These are phyloP conservation scores for Phymorhynchus buccinoides DNA, from an alignment of 1,140 invertebrate genomes.

Conservation along the genomic window DNA sequence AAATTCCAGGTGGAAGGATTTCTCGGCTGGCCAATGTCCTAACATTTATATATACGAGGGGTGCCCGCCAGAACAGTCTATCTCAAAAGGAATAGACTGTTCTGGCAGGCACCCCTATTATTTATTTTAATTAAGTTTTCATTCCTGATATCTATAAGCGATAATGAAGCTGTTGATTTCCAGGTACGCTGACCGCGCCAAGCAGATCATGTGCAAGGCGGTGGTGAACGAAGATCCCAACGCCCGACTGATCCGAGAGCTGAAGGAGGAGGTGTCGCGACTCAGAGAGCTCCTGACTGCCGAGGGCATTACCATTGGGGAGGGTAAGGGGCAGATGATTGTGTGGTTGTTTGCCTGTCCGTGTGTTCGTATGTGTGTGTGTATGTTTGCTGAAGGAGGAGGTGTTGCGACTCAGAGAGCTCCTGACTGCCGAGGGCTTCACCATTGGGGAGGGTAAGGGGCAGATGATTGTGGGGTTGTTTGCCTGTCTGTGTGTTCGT, in stretches of 20 bases:
- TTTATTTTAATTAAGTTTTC: too few species aligned
- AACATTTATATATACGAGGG: too few species aligned
- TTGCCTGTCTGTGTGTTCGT: too few species aligned
- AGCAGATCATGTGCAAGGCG: slow-evolving; percentile 99
- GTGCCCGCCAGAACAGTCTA: too few species aligned
- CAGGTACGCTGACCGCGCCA: slow-evolving; percentile 98
- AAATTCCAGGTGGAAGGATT: too few species aligned
- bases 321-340: slow-evolving; percentile 62
- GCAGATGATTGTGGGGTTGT: too few species aligned
- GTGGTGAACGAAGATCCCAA: slow-evolving; percentile 99
- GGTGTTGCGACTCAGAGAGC: slow-evolving; percentile 92
- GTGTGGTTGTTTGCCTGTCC: too few species aligned
- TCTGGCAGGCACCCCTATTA: too few species aligned
- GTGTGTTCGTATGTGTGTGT: too few species aligned
- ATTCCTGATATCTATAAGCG: too few species aligned
- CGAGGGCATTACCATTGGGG: slow-evolving; percentile 94
- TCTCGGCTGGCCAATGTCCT: too few species aligned
- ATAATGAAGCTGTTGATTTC: slow-evolving; percentile 17
- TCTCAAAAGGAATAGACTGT: too few species aligned
- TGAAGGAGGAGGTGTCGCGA: slow-evolving; percentile 98
- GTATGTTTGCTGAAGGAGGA: slow-evolving; percentile 99
- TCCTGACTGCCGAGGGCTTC: slow-evolving; percentile 96
- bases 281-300: slow-evolving; percentile 92
- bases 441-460: slow-evolving; percentile 82
- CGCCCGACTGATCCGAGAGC: slow-evolving; percentile 97